phyloP scores from a whole-genome alignment of 2,113 vertebrate species.

The Probosciger aterrimus region DNA sequence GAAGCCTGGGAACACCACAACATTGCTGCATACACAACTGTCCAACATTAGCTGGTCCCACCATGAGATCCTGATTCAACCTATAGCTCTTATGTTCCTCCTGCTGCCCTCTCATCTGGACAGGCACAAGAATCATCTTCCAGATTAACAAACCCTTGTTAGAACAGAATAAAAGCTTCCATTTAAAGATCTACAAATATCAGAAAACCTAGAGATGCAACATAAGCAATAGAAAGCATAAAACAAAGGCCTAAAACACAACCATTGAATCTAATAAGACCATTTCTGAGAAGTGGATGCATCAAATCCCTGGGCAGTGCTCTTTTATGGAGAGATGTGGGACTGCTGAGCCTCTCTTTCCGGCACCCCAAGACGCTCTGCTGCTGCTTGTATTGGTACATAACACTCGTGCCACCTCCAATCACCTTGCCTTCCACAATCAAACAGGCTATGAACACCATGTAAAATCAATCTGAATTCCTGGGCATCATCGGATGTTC shows the following conservation, averaged over 20 bases:
- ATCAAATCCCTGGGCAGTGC: background rate
- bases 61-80: background rate
- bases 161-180: background rate
- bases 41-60: background rate
- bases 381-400: background rate
- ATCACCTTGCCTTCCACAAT: background rate
- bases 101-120: background rate
- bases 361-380: background rate
- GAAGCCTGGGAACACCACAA: background rate
- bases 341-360: rapidly evolving
- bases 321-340: background rate
- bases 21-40: background rate
- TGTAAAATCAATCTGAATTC: background rate
- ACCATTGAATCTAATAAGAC: background rate
- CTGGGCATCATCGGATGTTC: background rate
- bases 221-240: background rate
- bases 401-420: rapidly evolving
- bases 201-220: background rate
- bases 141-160: background rate
- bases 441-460: background rate
- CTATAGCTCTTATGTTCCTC: background rate
- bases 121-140: background rate
- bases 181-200: background rate
- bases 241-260: background rate
- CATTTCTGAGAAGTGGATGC: background rate